phyloP scores from a whole-genome alignment of 2,113 vertebrate genomes.

The Acrocephalus kingi region DNA sequence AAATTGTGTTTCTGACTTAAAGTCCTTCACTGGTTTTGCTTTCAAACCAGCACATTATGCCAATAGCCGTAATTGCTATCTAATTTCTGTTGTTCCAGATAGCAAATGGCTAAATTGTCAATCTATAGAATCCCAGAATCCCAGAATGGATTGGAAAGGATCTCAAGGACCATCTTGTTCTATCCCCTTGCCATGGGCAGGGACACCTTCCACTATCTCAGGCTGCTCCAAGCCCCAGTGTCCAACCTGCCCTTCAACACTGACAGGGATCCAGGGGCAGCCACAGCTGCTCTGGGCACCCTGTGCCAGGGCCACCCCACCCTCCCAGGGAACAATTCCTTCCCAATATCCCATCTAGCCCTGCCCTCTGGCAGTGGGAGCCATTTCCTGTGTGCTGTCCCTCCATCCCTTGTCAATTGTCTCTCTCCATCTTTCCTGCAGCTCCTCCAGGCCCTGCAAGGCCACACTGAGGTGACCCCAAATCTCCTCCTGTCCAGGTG shows the following conservation, averaged over 20 bases:
- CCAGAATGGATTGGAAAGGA: not conserved
- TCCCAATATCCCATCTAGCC: accelerated
- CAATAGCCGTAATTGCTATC: not conserved
- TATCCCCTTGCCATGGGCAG: not conserved
- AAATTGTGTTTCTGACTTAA: no score
- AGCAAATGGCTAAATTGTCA: not conserved
- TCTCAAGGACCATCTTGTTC: not conserved
- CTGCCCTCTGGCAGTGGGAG: not conserved
- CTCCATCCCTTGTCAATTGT: not conserved
- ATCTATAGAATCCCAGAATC: not conserved
- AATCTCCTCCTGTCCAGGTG: not conserved
- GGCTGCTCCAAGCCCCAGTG: not conserved
- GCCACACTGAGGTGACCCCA: not conserved
- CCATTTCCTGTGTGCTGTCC: not conserved
- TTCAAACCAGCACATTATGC: no score
- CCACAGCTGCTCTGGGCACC: not conserved
- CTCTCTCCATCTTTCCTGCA: not conserved
- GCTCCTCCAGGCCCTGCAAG: not conserved
- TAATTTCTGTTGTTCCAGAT: not conserved
- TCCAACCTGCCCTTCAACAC: not conserved
- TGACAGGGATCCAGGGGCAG: not conserved
- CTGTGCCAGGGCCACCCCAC: not conserved
- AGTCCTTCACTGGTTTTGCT: no score
- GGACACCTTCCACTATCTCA: not conserved
- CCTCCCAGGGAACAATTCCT: not conserved